Evolutionary conservation across 2,113 vertebrate species (phyloP).

Genomic region (Crotalus tigris): DNA sequence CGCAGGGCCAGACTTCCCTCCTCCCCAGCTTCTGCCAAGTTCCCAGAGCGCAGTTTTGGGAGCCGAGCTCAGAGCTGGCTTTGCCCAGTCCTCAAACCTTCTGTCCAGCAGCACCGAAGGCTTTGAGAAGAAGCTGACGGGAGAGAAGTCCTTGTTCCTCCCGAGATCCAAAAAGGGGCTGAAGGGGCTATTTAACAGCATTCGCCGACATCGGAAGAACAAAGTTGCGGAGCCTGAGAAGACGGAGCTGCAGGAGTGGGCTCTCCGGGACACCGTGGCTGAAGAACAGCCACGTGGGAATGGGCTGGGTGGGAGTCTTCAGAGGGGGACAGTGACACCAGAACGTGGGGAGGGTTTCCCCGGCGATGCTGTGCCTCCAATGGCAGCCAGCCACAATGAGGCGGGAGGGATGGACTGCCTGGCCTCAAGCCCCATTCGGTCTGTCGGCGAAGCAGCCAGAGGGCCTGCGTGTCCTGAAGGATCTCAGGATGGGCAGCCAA

Average conservation of each 20-base stretch:
- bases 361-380: not conserved
- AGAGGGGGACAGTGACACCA: not conserved
- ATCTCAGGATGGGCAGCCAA: not conserved
- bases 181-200: constrained; percentile 89
- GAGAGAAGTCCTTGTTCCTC: constrained; percentile 67
- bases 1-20: not conserved
- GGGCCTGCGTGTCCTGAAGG: constrained; percentile 23
- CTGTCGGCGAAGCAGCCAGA: not conserved
- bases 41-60: constrained; percentile 67
- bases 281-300: constrained; percentile 55
- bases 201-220: constrained; percentile 84
- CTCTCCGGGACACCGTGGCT: constrained; percentile 19
- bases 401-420: not conserved
- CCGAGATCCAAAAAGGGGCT: constrained; percentile 85
- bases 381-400: not conserved
- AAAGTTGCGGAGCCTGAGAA: constrained; percentile 75
- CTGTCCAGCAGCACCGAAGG: constrained; percentile 58
- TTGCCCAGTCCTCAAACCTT: constrained; percentile 57
- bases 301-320: constrained; percentile 6
- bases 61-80: constrained; percentile 34
- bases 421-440: rapidly evolving
- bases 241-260: constrained; percentile 56
- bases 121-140: constrained; percentile 72
- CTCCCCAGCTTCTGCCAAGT: constrained; percentile 50
- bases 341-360: not conserved